A percentile compares a stretch with the other conserved stretches of the same genome.
Conservation (phyloP, 2,888 invertebrate genomes). For the Nemoura dubitans region DNA sequence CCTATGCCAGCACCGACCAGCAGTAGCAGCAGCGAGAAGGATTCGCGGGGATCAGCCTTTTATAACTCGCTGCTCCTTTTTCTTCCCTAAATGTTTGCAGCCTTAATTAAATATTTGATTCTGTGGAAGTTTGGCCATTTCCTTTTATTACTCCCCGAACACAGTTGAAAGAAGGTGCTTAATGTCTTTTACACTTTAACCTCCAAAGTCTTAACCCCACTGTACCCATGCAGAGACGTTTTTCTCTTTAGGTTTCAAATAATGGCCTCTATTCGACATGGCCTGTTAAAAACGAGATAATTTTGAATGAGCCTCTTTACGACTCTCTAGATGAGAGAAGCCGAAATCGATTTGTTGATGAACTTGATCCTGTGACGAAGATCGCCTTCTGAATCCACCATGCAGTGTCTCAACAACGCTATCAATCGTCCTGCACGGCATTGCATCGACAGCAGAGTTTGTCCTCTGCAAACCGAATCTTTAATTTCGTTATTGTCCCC, state of each 20-base stretch:
- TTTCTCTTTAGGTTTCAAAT: not conserved
- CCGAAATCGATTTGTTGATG: not conserved
- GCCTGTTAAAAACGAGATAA: not conserved
- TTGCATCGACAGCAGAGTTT: not conserved
- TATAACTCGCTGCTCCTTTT: not conserved
- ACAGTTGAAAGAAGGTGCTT: not conserved
- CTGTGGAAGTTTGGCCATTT: not conserved
- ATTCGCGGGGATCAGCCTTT: not conserved
- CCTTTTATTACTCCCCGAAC: not conserved
- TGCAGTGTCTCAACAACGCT: not conserved
- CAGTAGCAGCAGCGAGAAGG: not conserved
- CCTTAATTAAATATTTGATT: not conserved
- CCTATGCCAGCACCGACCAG: not conserved
- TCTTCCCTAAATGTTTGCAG: not conserved
- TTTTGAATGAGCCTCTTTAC: not conserved
- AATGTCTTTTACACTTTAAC: not conserved
- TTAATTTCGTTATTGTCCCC: not conserved
- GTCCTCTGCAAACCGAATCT: not conserved
- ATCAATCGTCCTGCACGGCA: not conserved
- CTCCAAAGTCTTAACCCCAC: not conserved
- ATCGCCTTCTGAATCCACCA: too few species aligned
- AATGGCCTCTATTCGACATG: not conserved
- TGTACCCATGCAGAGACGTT: not conserved
- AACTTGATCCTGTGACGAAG: too few species aligned
- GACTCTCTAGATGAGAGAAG: not conserved